phyloP scores from a whole-genome alignment of 2,113 vertebrate species.

The Urocynchramus pylzowi region DNA sequence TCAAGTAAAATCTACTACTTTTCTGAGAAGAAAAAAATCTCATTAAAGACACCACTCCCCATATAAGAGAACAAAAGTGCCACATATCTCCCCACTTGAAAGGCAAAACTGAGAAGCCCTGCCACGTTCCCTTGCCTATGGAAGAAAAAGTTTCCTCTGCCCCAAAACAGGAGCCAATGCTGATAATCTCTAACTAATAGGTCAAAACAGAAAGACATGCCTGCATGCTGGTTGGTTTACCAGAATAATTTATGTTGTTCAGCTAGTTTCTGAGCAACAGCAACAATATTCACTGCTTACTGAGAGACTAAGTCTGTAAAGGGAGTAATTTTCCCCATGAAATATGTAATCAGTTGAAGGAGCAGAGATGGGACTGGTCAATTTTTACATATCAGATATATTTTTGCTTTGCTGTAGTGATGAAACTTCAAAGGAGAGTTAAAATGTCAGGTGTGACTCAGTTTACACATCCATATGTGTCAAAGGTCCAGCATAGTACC shows the following conservation, averaged over 20 bases:
- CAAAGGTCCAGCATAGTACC: background rate
- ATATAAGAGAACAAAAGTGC: background rate
- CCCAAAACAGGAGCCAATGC: background rate
- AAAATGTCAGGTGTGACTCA: background rate
- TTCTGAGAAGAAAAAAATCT: background rate
- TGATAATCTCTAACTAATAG: background rate
- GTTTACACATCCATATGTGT: background rate
- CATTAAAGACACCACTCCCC: background rate
- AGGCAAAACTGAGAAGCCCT: background rate
- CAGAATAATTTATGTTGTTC: background rate
- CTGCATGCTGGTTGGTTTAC: background rate
- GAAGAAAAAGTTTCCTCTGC: background rate
- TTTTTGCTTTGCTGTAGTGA: background rate
- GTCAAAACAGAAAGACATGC: background rate
- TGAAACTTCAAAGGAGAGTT: background rate
- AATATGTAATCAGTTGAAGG: constrained; percentile 53
- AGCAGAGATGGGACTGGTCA: background rate
- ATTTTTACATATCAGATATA: background rate
- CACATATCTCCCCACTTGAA: background rate
- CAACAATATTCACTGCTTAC: constrained; percentile 38
- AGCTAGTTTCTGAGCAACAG: constrained; percentile 50
- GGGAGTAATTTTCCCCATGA: constrained; percentile 49
- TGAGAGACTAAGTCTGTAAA: constrained; percentile 40
- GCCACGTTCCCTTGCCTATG: fast-evolving
- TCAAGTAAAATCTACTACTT: background rate